Evolutionary conservation across 1,140 invertebrate genomes (phyloP).

Genomic region (Saccostrea echinata): DNA sequence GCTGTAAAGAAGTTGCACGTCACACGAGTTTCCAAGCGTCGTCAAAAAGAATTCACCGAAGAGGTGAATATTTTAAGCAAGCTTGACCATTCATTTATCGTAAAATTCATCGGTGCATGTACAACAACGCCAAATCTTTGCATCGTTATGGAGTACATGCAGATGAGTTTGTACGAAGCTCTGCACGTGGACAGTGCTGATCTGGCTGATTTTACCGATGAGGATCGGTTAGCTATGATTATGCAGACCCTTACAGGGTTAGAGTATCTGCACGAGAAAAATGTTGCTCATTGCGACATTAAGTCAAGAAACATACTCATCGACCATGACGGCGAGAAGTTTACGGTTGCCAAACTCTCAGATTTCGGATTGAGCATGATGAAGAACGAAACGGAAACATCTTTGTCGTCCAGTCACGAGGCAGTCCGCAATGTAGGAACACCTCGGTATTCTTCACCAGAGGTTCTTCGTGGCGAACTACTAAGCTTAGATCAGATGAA

Average conservation of each 20-base stretch:
- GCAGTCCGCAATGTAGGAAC: constrained; percentile 54
- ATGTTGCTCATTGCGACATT: constrained; percentile 58
- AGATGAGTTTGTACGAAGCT: constrained; percentile 60
- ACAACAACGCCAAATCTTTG: constrained; percentile 54
- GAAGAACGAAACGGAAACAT: constrained; percentile 54
- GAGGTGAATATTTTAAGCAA: constrained; percentile 57
- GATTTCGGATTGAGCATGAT: constrained; percentile 66
- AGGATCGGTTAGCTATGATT: constrained; percentile 53
- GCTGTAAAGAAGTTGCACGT: constrained; percentile 62
- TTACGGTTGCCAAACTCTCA: constrained; percentile 56
- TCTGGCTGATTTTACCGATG: constrained; percentile 39
- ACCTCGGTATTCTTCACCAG: constrained; percentile 63
- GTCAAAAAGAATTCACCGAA: constrained; percentile 47
- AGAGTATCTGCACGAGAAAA: constrained; percentile 48
- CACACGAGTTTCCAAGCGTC: constrained; percentile 50
- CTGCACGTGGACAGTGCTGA: constrained; percentile 51
- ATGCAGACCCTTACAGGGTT: constrained; percentile 42
- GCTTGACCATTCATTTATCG: constrained; percentile 61
- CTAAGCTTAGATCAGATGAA: constrained; percentile 53
- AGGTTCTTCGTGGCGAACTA: constrained; percentile 61
- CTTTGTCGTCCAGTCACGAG: constrained; percentile 31
- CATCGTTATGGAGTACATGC: constrained; percentile 69
- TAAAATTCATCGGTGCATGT: constrained; percentile 63
- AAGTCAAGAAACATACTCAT: constrained; percentile 56
- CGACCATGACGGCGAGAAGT: constrained; percentile 4